Evolutionary conservation across 2,888 invertebrate genomes (phyloP).

Genomic region (Stenotaenia linearis): DNA sequence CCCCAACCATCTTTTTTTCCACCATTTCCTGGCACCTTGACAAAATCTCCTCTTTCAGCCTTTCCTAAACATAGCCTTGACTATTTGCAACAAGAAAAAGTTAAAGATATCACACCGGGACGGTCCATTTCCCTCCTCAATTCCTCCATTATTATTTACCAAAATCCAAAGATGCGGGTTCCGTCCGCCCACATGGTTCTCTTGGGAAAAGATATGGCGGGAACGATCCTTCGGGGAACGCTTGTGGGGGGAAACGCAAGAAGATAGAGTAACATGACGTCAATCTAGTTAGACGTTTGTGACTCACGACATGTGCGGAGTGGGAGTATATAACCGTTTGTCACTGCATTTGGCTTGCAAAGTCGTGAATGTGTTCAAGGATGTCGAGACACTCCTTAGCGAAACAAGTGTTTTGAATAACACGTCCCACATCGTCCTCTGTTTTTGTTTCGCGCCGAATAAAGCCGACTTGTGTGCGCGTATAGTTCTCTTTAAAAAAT

Average conservation of each 20-base stretch:
- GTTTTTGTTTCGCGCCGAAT: neutral
- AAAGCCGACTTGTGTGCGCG: no score
- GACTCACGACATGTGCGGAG: neutral
- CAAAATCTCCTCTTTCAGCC: constrained; percentile 2
- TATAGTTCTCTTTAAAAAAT: no score
- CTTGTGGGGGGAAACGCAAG: neutral
- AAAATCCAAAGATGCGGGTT: neutral
- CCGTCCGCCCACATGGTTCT: neutral
- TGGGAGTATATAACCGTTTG: neutral
- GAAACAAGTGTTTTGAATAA: neutral
- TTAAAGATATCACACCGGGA: neutral
- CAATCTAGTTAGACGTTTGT: neutral
- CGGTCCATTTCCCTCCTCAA: neutral
- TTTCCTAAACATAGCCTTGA: constrained; percentile 8
- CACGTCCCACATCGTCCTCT: neutral
- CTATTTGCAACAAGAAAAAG: neutral
- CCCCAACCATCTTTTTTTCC: neutral
- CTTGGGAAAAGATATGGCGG: neutral
- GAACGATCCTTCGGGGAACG: neutral
- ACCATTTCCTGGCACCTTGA: neutral
- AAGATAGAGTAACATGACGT: neutral
- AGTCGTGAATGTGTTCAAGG: neutral
- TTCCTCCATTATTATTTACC: neutral
- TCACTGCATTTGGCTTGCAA: neutral
- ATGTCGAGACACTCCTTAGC: neutral